phyloP scores from a whole-genome alignment of 1,140 invertebrate genomes.

The Bilobella aurantiaca region DNA sequence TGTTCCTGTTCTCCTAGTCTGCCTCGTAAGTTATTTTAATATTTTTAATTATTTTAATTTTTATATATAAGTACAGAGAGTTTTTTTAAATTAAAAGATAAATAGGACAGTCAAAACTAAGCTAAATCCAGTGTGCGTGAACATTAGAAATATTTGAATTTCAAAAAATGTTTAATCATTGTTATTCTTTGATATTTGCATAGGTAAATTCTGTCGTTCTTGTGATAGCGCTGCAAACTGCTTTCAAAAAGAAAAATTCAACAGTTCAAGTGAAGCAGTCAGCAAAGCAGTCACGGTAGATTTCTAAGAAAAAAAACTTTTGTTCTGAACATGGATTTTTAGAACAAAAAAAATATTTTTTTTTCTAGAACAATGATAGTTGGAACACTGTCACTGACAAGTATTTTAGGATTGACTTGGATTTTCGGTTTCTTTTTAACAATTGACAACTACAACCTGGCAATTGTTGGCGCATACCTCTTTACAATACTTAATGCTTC shows the following conservation, averaged over 20 bases:
- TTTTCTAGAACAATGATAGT: slow-evolving; percentile 2
- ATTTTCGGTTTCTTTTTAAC: background rate
- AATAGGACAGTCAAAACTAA: too few species aligned
- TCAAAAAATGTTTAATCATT: background rate
- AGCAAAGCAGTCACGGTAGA: background rate
- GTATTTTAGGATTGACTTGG: slow-evolving; percentile 10
- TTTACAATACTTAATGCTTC: slow-evolving; percentile 15
- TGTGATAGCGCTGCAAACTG: background rate
- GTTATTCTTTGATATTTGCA: slow-evolving; percentile 1
- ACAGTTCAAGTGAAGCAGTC: background rate
- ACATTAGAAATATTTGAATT: background rate
- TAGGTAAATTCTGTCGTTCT: background rate
- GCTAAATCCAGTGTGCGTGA: too few species aligned
- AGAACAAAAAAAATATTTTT: background rate
- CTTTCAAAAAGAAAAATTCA: background rate
- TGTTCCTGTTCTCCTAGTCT: background rate
- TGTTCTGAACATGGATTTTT: background rate
- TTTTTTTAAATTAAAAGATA: too few species aligned
- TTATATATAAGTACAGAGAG: background rate
- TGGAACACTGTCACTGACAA: background rate
- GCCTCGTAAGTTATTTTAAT: slow-evolving; percentile 1
- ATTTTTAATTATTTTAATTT: background rate
- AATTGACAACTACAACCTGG: background rate
- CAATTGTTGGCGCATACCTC: slow-evolving; percentile 1
- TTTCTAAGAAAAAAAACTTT: background rate